A percentile compares a stretch with the other conserved stretches of the same genome.
Evolutionary conservation across 2,888 invertebrate species (phyloP).

Genomic region (Acanthosoma haemorrhoidale): DNA sequence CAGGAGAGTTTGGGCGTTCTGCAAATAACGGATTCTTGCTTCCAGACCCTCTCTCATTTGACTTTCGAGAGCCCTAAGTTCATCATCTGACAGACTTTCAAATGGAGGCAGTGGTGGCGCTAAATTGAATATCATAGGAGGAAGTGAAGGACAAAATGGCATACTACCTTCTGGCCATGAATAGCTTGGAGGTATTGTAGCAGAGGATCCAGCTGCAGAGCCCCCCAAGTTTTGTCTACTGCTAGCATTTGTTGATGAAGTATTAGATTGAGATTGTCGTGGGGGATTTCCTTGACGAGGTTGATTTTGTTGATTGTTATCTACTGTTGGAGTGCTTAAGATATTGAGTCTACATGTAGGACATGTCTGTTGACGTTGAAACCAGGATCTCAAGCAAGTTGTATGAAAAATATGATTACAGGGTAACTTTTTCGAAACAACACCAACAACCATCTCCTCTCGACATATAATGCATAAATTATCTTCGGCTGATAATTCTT

Average conservation of each 20-base stretch:
- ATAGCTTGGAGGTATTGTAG: constrained; percentile 66
- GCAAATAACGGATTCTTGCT: constrained; percentile 77
- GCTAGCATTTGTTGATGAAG: constrained; percentile 40
- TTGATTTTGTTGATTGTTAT: not conserved
- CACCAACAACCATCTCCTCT: constrained; percentile 64
- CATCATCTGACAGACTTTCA: constrained; percentile 70
- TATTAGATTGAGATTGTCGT: constrained; percentile 27
- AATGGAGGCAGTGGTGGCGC: constrained; percentile 72
- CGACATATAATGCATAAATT: constrained; percentile 99
- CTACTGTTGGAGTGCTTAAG: constrained; percentile 45
- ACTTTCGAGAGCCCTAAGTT: constrained; percentile 86
- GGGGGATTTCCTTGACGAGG: not conserved
- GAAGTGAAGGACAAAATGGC: not conserved
- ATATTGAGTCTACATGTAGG: constrained; percentile 95
- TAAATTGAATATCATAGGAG: constrained; percentile 42
- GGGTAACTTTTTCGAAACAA: constrained; percentile 87
- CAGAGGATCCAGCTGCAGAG: constrained; percentile 48
- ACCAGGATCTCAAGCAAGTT: constrained; percentile 95
- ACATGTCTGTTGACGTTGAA: constrained; percentile 98
- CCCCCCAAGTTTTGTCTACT: not conserved
- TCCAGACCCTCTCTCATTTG: constrained; percentile 80
- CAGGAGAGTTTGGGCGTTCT: constrained; percentile 80
- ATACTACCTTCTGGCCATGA: not conserved
- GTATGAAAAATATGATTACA: constrained; percentile 99
- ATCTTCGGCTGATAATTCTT: constrained; percentile 85